Evolutionary conservation across 2,113 vertebrate species (phyloP).

Genomic region (Trogon surrucura): DNA sequence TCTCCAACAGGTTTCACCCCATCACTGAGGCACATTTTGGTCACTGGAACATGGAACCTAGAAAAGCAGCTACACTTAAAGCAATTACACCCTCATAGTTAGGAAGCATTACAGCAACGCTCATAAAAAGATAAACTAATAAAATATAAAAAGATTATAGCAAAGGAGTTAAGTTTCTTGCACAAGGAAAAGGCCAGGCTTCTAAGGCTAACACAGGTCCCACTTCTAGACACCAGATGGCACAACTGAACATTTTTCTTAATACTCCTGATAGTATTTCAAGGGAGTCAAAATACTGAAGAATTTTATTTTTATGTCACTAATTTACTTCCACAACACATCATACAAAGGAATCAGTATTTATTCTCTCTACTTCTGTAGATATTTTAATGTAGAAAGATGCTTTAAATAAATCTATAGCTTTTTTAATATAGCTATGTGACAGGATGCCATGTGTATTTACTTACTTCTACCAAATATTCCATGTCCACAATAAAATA

Average conservation of each 20-base stretch:
- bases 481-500: not conserved
- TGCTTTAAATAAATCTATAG: not conserved
- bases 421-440: not conserved
- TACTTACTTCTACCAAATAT: not conserved
- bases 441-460: not conserved
- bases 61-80: not conserved
- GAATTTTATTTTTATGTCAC: not conserved
- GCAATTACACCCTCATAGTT: not conserved
- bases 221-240: slow-evolving; percentile 44
- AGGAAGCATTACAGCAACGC: not conserved
- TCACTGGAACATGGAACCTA: not conserved
- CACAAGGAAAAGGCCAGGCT: not conserved
- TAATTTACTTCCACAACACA: not conserved
- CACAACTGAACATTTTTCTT: not conserved
- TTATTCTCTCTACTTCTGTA: not conserved
- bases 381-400: not conserved
- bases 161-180: not conserved
- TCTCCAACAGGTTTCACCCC: not conserved
- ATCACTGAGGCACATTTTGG: not conserved
- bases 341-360: not conserved
- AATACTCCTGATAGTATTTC: not conserved
- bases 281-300: not conserved
- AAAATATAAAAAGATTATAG: not conserved
- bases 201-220: not conserved
- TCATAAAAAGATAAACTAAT: not conserved